These are phyloP conservation scores for Rhingia campestris DNA, from an alignment of 2,888 invertebrate species.

Conservation along the genomic window DNA sequence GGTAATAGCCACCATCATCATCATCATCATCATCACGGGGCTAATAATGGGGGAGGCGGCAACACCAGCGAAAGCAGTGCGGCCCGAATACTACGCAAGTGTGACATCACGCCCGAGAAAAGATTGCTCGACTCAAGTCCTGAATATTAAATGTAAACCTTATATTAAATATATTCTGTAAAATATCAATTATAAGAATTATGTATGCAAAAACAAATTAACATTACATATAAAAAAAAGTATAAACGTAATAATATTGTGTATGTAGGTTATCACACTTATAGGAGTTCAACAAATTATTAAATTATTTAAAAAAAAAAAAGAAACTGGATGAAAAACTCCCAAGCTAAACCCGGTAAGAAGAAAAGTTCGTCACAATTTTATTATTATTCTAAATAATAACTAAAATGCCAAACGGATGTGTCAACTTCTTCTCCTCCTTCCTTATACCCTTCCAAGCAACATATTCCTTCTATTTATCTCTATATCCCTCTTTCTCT, in stretches of 20 bases:
- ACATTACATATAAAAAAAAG: constrained; percentile 57
- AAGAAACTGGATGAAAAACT: constrained; percentile 33
- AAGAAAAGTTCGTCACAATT: constrained; percentile 35
- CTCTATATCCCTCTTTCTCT: constrained; percentile 12
- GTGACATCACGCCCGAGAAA: constrained; percentile 83
- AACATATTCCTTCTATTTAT: constrained; percentile 23
- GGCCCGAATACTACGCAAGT: constrained; percentile 80
- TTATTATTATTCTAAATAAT: constrained; percentile 69
- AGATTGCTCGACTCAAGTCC: constrained; percentile 83
- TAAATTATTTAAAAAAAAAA: constrained; percentile 74
- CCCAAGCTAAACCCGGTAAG: neutral
- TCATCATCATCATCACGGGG: constrained; percentile 78
- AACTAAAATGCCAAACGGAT: constrained; percentile 50
- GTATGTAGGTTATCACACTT: constrained; percentile 75
- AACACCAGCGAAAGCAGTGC: constrained; percentile 76
- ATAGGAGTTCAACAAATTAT: constrained; percentile 72
- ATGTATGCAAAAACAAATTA: constrained; percentile 63
- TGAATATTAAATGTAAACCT: constrained; percentile 79
- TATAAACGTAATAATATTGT: constrained; percentile 67
- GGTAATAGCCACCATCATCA: constrained; percentile 76
- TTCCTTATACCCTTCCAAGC: neutral
- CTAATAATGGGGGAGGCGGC: constrained; percentile 68
- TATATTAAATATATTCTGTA: constrained; percentile 72
- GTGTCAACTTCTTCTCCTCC: constrained; percentile 5
- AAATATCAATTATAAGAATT: constrained; percentile 58